A percentile compares a stretch with the other conserved stretches of the same genome.
Conservation (phyloP, 2,113 vertebrate genomes). For the Aplodontia rufa region DNA sequence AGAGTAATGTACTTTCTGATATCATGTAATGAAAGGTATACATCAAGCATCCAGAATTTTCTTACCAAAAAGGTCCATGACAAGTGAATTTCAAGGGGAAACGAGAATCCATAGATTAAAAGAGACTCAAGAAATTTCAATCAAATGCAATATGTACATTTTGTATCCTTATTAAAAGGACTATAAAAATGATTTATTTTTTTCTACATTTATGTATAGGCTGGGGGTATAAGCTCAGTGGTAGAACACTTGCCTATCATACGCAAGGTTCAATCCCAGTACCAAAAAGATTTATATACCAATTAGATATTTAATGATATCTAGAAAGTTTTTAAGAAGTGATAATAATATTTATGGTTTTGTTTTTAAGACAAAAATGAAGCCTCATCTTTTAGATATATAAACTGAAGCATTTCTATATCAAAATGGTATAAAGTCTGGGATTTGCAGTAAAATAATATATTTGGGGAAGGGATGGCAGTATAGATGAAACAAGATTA, state of each 20-base stretch:
- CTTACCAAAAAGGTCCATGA: neutral
- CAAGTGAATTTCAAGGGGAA: neutral
- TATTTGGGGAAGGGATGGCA: neutral
- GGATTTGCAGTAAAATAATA: neutral
- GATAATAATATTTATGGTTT: neutral
- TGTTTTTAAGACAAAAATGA: conserved; percentile 6
- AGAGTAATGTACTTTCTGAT: neutral
- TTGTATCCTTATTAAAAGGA: neutral
- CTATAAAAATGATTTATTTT: neutral
- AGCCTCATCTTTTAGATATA: neutral
- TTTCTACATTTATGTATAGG: neutral
- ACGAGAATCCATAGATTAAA: neutral
- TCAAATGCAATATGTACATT: neutral
- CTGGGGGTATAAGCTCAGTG: too few species aligned
- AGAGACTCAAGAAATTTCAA: neutral
- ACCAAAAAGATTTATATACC: neutral
- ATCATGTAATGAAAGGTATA: neutral
- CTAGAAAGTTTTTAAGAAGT: neutral
- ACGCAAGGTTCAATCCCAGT: too few species aligned
- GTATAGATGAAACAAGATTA: neutral
- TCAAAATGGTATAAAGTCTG: neutral
- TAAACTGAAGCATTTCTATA: neutral
- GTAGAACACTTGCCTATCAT: too few species aligned
- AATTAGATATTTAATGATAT: neutral
- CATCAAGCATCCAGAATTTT: neutral